Base-by-base conservation (phyloP, 2,113 vertebrate species). In the Jacana jacana region DNA sequence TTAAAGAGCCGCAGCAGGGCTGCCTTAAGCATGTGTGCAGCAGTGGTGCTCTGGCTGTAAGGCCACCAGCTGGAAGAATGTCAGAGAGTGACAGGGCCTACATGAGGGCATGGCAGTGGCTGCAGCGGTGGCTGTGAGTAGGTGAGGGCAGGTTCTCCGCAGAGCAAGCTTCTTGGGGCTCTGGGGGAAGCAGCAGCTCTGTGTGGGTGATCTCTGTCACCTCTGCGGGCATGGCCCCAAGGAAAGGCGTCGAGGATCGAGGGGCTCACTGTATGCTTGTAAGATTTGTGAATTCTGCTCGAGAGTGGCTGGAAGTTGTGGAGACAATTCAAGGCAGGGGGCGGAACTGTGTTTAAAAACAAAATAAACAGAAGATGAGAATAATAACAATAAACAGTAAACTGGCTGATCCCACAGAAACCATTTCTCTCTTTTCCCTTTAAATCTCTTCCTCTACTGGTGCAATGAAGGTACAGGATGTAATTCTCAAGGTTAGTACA, bases 321-420 rank as follows among this genome's bases (percentile, higher is more conserved):
- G 76, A 63, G 77, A 25, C 81, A n/a, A 35, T 79, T 75, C 63
- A 24, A 7, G 25, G 54, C 57, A 68, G 44, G 35, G 65, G 83
- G 65, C 3, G 20, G 81, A 79, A 89, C 61, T 69, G 18, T 81
- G 60, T 89, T 90, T 71, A 64, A 63, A 70, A 55, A 14, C 14
- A 10, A 86, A 91, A 75, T 91, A 54, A 89, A 93, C 0, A 0
- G 63, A 61, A 90, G 90, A 57, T 22, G 79, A 71, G 91, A 81
- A 79, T 92, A 92, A 88, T 71, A 86, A 81, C 84, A 96, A 89
- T 93, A 96, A 97, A 95, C 61, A 9, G 18, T 86, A 46, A 93
- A 33, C 75, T 86, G 66, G n/a, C 64, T 84, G 83, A 91, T 84
- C 68, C 77, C 51, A 78, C 13, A 3, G 65, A 83, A 95, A 86